Evolutionary conservation across 2,888 invertebrate species (phyloP), one percentile per base, ranked within the genome.

Genomic region (Thera britannica): DNA sequence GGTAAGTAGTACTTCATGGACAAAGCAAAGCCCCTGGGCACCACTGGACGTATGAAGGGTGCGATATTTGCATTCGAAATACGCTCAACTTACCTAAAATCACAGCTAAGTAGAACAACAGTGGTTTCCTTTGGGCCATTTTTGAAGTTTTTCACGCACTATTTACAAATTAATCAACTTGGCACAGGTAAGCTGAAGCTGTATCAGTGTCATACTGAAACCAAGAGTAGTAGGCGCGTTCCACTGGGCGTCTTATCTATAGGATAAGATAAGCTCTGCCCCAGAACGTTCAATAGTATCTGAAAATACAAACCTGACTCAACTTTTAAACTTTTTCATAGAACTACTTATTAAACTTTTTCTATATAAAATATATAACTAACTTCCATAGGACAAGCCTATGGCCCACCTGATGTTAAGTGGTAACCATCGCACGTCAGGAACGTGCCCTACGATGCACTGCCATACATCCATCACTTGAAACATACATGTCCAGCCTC

Each of bases 41-140:
- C 41, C n/a, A 49, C 41, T 36, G 23, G 23, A 9, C 12, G 2
- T 57, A 23, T 34, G 9, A 12, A 7, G 23, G 23, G 6, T 3
- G n/a, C 12, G 2, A n/a, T 38, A 3, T 38, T 41, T 12, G 2
- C 1, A 12, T 9, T 8, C 23, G 0, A 5, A 49, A 54, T 54
- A 0, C 36, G 58, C 58, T 8, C 8, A 58, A 90, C 93, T 87
- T 80, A 94, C 95, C 93, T 70, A 94, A 85, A 76, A 94, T 81
- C 65, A 94, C 86, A 52, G 94, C 90, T n/a, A 95, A 85, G 77
- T 94, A 95, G 79, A 94, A 94, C 82, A 89, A 86, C 44, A 91
- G 71, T 2, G 93, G 84, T 77, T 81, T 92, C 71, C 79, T 88
- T 73, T 87, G 85, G 58, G 85, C 87, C 94, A 94, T 94, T 85